Conservation (phyloP, 2,113 vertebrate species). For the Ovis aries region ARS-UI_Ramb_v3.0 NC_056076.1:10142001-10142500, state of each 20-base stretch:
- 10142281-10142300: not conserved
- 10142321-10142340: not conserved
- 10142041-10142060: no score
- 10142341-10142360: not conserved
- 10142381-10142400: not conserved
- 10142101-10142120: not conserved
- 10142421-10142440: not conserved
- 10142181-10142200: not conserved
- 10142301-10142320: not conserved
- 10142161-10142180: not conserved
- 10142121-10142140: fast-evolving
- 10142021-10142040: no score
- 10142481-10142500: not conserved
- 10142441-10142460: not conserved
- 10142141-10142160: not conserved
- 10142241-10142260: not conserved
- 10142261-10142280: not conserved
- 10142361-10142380: not conserved
- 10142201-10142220: not conserved
- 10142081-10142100: no score
- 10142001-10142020: no score
- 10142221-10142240: not conserved
- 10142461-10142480: not conserved
- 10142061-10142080: no score
- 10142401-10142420: not conserved